phyloP scores from a whole-genome alignment of 2,888 invertebrate genomes.

The Idaea straminata region DNA sequence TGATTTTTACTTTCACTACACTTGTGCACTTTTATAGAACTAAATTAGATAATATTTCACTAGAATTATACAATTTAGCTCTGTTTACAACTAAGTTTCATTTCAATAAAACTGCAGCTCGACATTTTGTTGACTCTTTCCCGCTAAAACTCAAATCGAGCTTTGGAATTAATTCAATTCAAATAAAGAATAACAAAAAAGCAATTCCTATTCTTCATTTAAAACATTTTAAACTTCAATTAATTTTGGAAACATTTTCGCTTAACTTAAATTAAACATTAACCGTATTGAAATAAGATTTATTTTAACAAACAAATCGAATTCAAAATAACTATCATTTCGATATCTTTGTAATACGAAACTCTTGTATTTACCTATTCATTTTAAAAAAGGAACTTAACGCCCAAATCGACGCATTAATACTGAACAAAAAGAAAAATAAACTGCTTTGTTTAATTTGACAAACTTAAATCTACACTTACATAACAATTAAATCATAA shows the following conservation, averaged over 20 bases:
- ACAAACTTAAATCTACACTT: conserved; percentile 34
- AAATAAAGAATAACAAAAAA: conserved; percentile 1
- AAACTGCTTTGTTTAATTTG: conserved; percentile 75
- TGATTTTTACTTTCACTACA: too few relatives aligned
- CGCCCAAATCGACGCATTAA: conserved; percentile 78
- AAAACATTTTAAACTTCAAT: conserved; percentile 36
- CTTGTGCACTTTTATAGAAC: too few relatives aligned
- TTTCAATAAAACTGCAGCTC: too few relatives aligned
- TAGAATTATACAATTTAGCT: too few relatives aligned
- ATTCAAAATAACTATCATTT: conserved; percentile 50
- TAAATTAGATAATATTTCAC: too few relatives aligned
- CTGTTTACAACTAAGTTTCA: too few relatives aligned
- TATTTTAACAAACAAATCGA: conserved; percentile 26
- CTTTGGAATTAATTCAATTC: neutral
- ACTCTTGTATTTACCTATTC: conserved; percentile 77
- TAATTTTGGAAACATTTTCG: conserved; percentile 27
- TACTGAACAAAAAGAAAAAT: conserved; percentile 75
- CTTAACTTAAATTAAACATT: conserved; percentile 27
- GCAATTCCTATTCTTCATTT: conserved; percentile 1
- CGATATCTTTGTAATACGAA: conserved; percentile 66
- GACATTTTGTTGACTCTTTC: too few relatives aligned
- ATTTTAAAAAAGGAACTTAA: conserved; percentile 78
- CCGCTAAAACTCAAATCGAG: neutral
- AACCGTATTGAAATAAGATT: conserved; percentile 24
- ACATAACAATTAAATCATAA: conserved; percentile 2